Percentiles rank a stretch among this genome's conserved stretches.
Evolutionary conservation across 2,888 invertebrate species (phyloP).

Genomic region (Phalera bucephala): DNA sequence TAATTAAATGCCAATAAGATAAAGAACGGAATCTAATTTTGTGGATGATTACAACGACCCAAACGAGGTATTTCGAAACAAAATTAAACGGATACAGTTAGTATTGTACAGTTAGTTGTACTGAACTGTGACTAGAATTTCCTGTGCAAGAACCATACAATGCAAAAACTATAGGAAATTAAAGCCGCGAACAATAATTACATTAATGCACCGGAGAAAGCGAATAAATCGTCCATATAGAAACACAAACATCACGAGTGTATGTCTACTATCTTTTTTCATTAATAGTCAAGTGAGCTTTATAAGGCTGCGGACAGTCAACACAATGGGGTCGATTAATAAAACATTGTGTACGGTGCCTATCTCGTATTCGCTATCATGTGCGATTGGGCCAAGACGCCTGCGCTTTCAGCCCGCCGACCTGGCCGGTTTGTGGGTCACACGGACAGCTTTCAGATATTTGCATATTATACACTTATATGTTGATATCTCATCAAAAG

Average conservation of each 20-base stretch:
- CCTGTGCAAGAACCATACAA: constrained; percentile 12
- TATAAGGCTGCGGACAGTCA: constrained; percentile 41
- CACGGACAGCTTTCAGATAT: constrained; percentile 64
- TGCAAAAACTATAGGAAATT: constrained; percentile 11
- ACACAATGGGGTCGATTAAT: constrained; percentile 66
- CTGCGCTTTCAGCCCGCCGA: constrained; percentile 39
- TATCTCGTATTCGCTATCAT: constrained; percentile 44
- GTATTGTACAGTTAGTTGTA: constrained; percentile 14
- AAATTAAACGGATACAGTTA: constrained; percentile 16
- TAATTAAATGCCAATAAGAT: background rate
- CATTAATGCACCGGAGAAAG: constrained; percentile 17
- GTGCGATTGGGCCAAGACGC: constrained; percentile 26
- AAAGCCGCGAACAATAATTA: constrained; percentile 19
- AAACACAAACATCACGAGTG: constrained; percentile 14
- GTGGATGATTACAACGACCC: constrained; percentile 7
- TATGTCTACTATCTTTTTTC: constrained; percentile 30
- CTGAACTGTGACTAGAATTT: constrained; percentile 12
- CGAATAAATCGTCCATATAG: constrained; percentile 13
- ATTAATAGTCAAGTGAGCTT: constrained; percentile 46
- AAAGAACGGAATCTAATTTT: constrained; percentile 2
- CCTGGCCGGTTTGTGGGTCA: constrained; percentile 57
- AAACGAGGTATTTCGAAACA: constrained; percentile 8
- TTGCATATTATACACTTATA: constrained; percentile 48
- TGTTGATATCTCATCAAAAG: constrained; percentile 34
- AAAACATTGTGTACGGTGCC: constrained; percentile 55